phyloP scores from a whole-genome alignment of 2,113 vertebrate genomes.

The Sarotherodon lohbergeri region DNA sequence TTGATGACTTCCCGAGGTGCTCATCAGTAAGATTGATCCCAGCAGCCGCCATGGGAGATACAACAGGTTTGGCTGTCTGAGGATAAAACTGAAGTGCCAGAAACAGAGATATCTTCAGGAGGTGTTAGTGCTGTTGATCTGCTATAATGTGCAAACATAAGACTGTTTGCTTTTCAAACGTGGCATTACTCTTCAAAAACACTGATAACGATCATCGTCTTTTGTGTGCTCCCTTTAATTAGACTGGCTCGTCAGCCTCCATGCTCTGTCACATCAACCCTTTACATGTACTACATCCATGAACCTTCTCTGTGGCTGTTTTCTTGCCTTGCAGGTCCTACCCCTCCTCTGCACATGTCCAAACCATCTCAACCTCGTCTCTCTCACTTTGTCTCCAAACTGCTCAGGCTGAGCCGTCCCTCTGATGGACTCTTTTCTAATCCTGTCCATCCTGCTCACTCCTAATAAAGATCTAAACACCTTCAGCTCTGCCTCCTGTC shows the following conservation, averaged over 20 bases:
- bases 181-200: not conserved
- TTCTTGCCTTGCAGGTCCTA: not conserved
- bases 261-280: not conserved
- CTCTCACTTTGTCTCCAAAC: not conserved
- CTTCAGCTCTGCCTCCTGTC: not conserved
- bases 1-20: constrained; percentile 10
- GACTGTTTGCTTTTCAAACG: not conserved
- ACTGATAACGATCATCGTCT: not conserved
- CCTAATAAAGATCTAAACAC: not conserved
- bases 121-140: not conserved
- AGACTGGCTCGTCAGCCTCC: not conserved
- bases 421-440: not conserved
- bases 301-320: not conserved
- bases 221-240: not conserved
- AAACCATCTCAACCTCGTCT: not conserved
- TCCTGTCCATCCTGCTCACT: not conserved
- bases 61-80: constrained; percentile 60
- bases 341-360: not conserved
- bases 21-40: constrained; percentile 32
- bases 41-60: constrained; percentile 26
- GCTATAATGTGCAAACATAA: not conserved
- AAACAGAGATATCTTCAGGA: not conserved
- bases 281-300: not conserved
- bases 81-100: constrained; percentile 80
- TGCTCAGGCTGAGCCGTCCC: not conserved